Evolutionary conservation across 2,888 invertebrate species (phyloP).

Genomic region (Hedya salicella): DNA sequence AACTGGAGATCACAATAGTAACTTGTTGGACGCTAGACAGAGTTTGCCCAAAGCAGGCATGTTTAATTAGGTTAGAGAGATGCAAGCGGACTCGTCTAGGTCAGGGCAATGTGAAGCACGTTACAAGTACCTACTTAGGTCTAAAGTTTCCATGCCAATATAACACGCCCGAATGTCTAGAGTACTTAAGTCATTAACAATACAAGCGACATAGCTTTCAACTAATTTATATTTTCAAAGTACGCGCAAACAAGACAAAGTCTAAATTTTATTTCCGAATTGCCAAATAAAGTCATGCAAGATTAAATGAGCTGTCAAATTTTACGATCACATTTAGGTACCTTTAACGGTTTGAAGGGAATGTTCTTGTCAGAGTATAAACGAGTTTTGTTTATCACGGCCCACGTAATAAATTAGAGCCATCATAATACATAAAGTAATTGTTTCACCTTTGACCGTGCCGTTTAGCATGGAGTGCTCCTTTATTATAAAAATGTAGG

Average conservation of each 20-base stretch:
- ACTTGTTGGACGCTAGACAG: conserved; percentile 13
- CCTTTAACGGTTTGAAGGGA: conserved; percentile 25
- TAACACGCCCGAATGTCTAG: conserved; percentile 5
- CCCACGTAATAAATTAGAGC: conserved; percentile 10
- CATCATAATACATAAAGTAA: conserved; percentile 7
- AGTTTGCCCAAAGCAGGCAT: conserved; percentile 10
- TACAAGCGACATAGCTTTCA: too few relatives aligned
- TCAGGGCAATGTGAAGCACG: conserved; percentile 4
- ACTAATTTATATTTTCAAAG: too few relatives aligned
- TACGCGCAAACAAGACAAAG: background rate
- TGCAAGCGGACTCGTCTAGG: conserved; percentile 13
- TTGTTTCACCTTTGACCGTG: background rate
- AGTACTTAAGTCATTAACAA: too few relatives aligned
- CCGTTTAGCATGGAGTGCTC: too few relatives aligned
- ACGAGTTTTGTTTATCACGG: conserved; percentile 29
- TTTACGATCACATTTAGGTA: conserved; percentile 34
- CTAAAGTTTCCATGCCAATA: conserved; percentile 8
- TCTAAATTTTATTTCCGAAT: conserved; percentile 1
- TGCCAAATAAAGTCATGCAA: conserved; percentile 13
- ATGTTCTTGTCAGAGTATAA: conserved; percentile 28
- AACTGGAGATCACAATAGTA: conserved; percentile 24
- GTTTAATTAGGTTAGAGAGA: conserved; percentile 21
- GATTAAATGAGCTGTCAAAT: conserved; percentile 33
- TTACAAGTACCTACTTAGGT: conserved; percentile 11
- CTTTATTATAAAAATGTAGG: too few relatives aligned